Conservation (phyloP, 1,140 invertebrate genomes). For the Artemia franciscana region DNA sequence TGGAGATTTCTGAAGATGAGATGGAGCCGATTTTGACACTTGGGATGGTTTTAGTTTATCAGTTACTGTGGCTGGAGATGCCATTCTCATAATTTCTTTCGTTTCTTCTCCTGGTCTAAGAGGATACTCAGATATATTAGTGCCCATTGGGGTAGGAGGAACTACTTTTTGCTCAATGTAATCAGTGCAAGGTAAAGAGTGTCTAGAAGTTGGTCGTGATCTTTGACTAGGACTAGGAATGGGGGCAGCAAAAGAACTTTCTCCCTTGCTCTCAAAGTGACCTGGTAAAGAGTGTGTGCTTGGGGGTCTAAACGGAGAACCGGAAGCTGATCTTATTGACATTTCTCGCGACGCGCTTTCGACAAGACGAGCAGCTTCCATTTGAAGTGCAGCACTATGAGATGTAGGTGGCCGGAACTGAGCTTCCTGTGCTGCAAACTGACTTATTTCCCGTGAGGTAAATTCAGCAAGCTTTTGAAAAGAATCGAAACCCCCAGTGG, state of each 20-base stretch:
- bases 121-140: too few relatives aligned
- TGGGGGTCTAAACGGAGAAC: neutral
- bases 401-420: neutral
- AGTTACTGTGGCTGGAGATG: too few relatives aligned
- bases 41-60: too few relatives aligned
- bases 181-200: neutral
- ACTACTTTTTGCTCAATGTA: too few relatives aligned
- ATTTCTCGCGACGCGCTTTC: neutral
- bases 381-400: neutral
- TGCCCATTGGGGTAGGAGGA: too few relatives aligned
- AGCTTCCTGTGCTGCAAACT: neutral
- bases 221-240: neutral
- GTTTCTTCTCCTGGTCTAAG: too few relatives aligned
- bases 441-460: neutral
- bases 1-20: too few relatives aligned
- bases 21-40: too few relatives aligned
- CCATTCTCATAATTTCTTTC: too few relatives aligned
- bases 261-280: neutral
- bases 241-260: neutral
- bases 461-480: neutral
- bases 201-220: neutral
- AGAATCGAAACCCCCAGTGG: neutral
- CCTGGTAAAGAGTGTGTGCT: neutral
- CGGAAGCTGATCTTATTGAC: neutral
- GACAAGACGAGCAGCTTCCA: neutral